phyloP scores from a whole-genome alignment of 2,113 vertebrate genomes.

The Podarcis raffonei region DNA sequence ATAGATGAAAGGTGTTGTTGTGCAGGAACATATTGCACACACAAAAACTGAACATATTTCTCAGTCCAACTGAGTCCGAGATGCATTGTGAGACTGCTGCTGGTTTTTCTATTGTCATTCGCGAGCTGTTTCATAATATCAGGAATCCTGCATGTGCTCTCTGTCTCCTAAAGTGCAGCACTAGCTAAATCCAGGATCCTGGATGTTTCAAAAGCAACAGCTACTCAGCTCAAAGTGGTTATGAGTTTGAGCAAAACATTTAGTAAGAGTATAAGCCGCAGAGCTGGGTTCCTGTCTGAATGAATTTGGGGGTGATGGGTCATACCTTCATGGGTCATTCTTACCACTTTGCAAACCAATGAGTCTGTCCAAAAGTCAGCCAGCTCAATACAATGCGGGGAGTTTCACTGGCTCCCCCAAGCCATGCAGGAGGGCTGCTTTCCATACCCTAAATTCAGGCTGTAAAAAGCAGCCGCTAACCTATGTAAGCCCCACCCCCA shows the following conservation, averaged over 20 bases:
- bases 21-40: not conserved
- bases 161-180: not conserved
- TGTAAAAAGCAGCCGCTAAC: not conserved
- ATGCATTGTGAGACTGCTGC: not conserved
- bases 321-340: too few relatives aligned
- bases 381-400: not conserved
- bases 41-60: not conserved
- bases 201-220: slow-evolving; percentile 11
- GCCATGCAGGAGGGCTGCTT: not conserved
- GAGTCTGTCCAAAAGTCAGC: not conserved
- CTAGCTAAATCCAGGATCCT: not conserved
- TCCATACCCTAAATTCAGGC: not conserved
- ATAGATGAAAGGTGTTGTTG: not conserved
- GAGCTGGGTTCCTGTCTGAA: too few relatives aligned
- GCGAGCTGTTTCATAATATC: not conserved
- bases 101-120: not conserved
- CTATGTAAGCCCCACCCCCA: not conserved
- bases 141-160: not conserved
- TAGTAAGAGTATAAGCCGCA: too few relatives aligned
- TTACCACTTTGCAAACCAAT: not conserved
- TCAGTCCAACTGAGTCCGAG: slow-evolving; percentile 11
- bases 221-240: not conserved
- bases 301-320: too few relatives aligned
- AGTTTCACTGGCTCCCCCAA: not conserved
- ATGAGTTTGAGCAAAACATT: not conserved